Evolutionary conservation across 64 coral and sea anemone species (phyloP).

Genomic region (Pachyseris speciosa): DNA sequence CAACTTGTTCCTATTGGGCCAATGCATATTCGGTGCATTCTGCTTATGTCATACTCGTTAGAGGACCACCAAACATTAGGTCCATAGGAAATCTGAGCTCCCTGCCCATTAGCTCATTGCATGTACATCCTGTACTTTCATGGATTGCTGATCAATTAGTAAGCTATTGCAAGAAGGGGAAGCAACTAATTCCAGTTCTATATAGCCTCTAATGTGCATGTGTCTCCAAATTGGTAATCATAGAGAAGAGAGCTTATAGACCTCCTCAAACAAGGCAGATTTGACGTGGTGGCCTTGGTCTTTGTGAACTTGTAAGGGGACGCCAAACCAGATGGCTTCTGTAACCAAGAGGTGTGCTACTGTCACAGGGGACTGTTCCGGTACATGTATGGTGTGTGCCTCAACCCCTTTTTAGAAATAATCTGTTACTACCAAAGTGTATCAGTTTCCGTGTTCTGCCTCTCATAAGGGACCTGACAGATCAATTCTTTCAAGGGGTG

Average conservation of each 20-base stretch:
- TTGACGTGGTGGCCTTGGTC: constrained; percentile 5
- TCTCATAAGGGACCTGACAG: constrained; percentile 23
- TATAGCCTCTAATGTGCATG: too few relatives aligned
- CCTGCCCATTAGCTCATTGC: too few relatives aligned
- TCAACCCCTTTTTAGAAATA: constrained; percentile 21
- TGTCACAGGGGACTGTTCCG: constrained; percentile 1
- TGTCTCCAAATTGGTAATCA: too few relatives aligned
- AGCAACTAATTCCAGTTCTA: too few relatives aligned
- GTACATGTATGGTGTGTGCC: background rate
- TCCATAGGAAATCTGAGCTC: too few relatives aligned
- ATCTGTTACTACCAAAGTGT: background rate
- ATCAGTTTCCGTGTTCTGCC: background rate
- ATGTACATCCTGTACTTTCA: too few relatives aligned
- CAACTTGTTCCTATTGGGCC: too few relatives aligned
- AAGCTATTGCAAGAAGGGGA: too few relatives aligned
- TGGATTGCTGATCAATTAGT: too few relatives aligned
- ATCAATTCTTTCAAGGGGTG: constrained; percentile 12
- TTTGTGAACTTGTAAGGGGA: background rate
- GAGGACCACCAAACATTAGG: too few relatives aligned
- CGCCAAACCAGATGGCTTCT: constrained; percentile 1
- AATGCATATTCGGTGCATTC: too few relatives aligned
- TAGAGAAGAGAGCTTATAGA: background rate
- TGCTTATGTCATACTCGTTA: too few relatives aligned
- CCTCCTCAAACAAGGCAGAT: background rate
- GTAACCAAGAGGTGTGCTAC: constrained; percentile 10